Conservation (phyloP, 2,888 invertebrate species). For the Ochropleura plecta region DNA sequence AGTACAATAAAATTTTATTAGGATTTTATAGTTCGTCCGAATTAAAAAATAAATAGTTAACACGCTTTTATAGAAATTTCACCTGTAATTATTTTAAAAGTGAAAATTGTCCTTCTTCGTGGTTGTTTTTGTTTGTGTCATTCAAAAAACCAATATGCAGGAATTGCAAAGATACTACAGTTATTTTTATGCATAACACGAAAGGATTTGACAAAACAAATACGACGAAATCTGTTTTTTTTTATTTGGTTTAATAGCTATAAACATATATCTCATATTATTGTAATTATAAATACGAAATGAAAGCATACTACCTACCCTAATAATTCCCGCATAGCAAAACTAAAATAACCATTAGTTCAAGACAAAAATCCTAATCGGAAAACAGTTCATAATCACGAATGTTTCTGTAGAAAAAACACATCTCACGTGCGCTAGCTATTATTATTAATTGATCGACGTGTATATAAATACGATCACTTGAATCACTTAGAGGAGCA, state of each 20-base stretch:
- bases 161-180: too few relatives aligned
- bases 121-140: too few relatives aligned
- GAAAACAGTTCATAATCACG: neutral
- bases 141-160: too few relatives aligned
- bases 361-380: neutral
- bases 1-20: neutral
- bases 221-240: too few relatives aligned
- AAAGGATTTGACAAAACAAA: too few relatives aligned
- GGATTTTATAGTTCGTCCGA: neutral
- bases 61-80: too few relatives aligned
- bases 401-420: neutral
- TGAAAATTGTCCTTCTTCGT: too few relatives aligned
- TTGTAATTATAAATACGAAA: neutral
- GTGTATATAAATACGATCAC: constrained; percentile 9
- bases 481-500: constrained; percentile 2
- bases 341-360: neutral
- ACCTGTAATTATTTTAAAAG: too few relatives aligned
- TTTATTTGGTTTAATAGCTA: too few relatives aligned
- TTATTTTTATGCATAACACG: too few relatives aligned
- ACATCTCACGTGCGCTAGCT: neutral
- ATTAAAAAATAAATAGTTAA: neutral
- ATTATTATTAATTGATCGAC: constrained; percentile 3
- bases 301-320: neutral
- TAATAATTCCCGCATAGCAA: neutral
- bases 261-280: too few relatives aligned